phyloP scores from a whole-genome alignment of 1,140 invertebrate genomes.

The Trichonephila inaurata region DNA sequence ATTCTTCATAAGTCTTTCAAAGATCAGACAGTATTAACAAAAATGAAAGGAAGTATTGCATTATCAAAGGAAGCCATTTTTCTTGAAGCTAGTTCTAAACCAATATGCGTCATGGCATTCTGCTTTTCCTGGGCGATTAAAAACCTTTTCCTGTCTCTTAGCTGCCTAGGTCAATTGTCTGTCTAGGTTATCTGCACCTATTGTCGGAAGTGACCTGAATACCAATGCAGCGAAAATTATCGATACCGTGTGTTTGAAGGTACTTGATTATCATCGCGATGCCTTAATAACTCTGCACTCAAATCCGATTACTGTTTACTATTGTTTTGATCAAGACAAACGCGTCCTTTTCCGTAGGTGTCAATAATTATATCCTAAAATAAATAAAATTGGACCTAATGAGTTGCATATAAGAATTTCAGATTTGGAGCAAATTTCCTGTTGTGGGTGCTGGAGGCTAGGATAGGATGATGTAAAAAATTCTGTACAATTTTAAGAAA shows the following conservation, averaged over 20 bases:
- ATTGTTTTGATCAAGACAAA: not conserved
- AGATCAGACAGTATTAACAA: not conserved
- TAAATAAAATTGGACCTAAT: no score
- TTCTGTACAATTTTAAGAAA: no score
- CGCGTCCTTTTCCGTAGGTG: not conserved
- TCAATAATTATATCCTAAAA: not conserved
- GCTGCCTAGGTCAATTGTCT: conserved; percentile 3
- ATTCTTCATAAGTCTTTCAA: not conserved
- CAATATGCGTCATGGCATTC: not conserved
- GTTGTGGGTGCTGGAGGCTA: no score
- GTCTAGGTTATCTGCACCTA: conserved; percentile 10
- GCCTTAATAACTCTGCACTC: not conserved
- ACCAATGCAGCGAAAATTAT: not conserved
- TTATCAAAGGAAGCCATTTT: not conserved
- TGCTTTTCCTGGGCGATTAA: conserved; percentile 2
- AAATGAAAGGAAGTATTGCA: not conserved
- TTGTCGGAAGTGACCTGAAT: conserved; percentile 15
- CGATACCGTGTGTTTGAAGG: not conserved
- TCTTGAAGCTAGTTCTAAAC: not conserved
- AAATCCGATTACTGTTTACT: not conserved
- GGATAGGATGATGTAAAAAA: no score
- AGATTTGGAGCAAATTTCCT: no score
- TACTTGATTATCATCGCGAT: not conserved
- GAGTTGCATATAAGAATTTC: no score
- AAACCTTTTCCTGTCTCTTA: conserved; percentile 11